phyloP scores from a whole-genome alignment of 2,888 invertebrate genomes.

The Epinotia demarniana region DNA sequence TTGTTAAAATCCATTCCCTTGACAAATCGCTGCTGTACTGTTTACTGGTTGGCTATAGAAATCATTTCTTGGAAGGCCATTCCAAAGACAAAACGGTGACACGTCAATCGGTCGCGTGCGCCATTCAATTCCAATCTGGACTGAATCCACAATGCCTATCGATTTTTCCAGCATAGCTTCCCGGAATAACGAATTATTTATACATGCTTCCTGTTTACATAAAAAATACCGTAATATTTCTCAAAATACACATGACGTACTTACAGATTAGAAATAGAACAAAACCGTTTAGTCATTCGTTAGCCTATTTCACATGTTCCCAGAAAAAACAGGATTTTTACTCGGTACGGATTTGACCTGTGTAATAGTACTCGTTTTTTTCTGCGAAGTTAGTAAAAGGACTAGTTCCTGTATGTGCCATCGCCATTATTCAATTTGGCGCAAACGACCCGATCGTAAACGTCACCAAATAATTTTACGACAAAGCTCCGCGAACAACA shows the following conservation, averaged over 20 bases:
- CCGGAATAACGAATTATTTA: constrained; percentile 30
- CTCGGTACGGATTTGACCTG: not conserved
- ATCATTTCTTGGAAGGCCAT: constrained; percentile 76
- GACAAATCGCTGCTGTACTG: constrained; percentile 81
- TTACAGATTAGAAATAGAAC: not conserved
- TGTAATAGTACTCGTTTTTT: not conserved
- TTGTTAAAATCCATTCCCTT: constrained; percentile 82
- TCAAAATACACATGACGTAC: not conserved
- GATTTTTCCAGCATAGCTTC: constrained; percentile 46
- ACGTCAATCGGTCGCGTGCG: constrained; percentile 75
- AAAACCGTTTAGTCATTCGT: not conserved
- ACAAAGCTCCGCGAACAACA: constrained; percentile 35
- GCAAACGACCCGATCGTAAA: constrained; percentile 42
- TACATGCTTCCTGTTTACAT: not conserved
- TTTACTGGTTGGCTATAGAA: constrained; percentile 70
- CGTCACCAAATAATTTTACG: constrained; percentile 45
- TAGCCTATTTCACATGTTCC: not conserved
- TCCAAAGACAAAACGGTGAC: constrained; percentile 74
- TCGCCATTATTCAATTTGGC: constrained; percentile 40
- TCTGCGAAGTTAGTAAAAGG: not conserved
- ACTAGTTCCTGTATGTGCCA: constrained; percentile 12
- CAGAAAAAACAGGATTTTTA: not conserved
- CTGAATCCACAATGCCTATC: constrained; percentile 74
- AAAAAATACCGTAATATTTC: not conserved
- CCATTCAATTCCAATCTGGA: constrained; percentile 64